Evolutionary conservation across 37 sponge, comb jelly and placozoan genomes (phyloP), one percentile per base, ranked within the genome.

Genomic region (Ianthella basta): DNA sequence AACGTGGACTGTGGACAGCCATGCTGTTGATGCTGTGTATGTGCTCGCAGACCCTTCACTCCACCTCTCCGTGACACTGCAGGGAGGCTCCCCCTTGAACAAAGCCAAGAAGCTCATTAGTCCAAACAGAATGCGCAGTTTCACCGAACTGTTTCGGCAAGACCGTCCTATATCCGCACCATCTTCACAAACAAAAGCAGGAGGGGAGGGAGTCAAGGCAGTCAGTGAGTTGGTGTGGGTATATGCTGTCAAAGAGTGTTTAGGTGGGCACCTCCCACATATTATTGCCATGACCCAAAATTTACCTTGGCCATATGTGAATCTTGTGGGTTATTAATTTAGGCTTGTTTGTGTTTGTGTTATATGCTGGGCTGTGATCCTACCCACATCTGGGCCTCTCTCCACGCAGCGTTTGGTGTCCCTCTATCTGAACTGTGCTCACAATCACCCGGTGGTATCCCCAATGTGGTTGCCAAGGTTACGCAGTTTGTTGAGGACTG

Each of bases 401-500:
- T 5, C 72, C 29, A 3, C 8, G 50, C 8, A 75, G 78, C 78
- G n/a, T 75, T 75, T 75, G 78, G 78, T 4, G 54, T 75, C 24
- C 78, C 78, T 75, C 25, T 75, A 50, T 40, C 37, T 24, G 15
- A 38, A 0, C 78, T 75, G 20, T 75, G 78, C 54, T 24, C 37
- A 14, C 50, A 39, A 1, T 75, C 78, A 36, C 44, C 54, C 12
- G 50, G 13, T 41, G 53, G 78, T 10, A 15, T 75, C 37, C 78
- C 78, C n/a, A 75, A 75, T 24, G 10, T 75, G 78, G 78, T 75
- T 75, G 78, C 38, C 78, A 75, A 75, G 78, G 78, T 75, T 25
- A 75, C 78, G 53, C 78, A 75, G 53, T 75, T 53, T 75, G 78
- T 75, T 15, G 78, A 75, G 53, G 78, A 75, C 53, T n/a, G 40